Conservation (phyloP, 2,113 vertebrate species). For the Tichodroma muraria region DNA sequence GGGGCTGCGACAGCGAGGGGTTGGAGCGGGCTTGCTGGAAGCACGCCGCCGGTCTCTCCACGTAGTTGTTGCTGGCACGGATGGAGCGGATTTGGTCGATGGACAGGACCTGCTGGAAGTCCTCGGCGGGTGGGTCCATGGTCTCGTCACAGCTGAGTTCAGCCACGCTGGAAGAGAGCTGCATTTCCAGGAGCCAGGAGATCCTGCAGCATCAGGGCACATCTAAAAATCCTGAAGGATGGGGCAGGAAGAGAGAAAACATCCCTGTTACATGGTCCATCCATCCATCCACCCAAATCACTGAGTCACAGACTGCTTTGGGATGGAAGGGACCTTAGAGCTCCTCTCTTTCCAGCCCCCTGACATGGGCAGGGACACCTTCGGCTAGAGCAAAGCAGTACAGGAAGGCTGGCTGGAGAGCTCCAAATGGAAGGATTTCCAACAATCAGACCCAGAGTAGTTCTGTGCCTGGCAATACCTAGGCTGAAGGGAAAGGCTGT, state of each 20-base stretch:
- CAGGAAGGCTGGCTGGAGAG: neutral
- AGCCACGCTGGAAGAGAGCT: constrained; percentile 57
- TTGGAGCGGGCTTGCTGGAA: constrained; percentile 75
- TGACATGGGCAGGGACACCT: neutral
- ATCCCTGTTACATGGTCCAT: neutral
- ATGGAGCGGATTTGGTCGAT: constrained; percentile 92
- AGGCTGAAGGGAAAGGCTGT: neutral
- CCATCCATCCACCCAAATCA: fast-evolving
- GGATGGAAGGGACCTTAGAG: neutral
- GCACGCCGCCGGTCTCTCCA: constrained; percentile 82
- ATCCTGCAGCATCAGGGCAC: constrained; percentile 77
- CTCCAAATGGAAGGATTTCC: neutral
- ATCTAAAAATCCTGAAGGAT: constrained; percentile 82
- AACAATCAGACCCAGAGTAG: neutral
- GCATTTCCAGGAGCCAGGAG: constrained; percentile 57
- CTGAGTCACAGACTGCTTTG: neutral
- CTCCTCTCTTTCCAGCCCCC: neutral
- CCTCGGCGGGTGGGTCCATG: constrained; percentile 80
- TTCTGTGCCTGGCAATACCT: neutral
- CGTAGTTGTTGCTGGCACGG: constrained; percentile 94
- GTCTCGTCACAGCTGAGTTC: constrained; percentile 67
- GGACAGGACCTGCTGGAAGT: constrained; percentile 89
- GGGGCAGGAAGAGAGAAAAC: neutral
- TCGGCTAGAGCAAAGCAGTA: neutral
- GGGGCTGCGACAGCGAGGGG: constrained; percentile 75